These are phyloP conservation scores for Xiphophorus couchianus DNA, from an alignment of 2,113 vertebrate species.

Conservation along the genomic window DNA sequence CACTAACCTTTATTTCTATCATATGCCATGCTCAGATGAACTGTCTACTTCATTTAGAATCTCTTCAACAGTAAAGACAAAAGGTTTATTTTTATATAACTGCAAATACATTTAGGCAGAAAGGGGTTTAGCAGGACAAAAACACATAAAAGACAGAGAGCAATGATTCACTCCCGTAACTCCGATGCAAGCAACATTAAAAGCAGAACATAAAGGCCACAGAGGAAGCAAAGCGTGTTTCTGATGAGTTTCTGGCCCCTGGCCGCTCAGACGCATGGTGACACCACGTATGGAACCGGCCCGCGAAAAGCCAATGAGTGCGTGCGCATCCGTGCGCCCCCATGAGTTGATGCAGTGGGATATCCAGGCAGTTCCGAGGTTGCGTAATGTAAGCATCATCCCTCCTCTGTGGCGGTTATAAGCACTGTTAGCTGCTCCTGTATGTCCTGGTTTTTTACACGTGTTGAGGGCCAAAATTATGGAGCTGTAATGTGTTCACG, in stretches of 20 bases:
- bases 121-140: too few species aligned
- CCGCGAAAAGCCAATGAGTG: not conserved
- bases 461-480: not conserved
- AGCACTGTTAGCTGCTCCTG: not conserved
- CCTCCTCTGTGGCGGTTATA: not conserved
- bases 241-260: not conserved
- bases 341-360: slow-evolving; percentile 37
- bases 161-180: too few species aligned
- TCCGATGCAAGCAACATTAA: too few species aligned
- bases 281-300: slow-evolving; percentile 32
- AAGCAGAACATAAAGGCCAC: not conserved
- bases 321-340: not conserved
- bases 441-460: not conserved
- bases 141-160: too few species aligned
- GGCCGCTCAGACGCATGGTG: not conserved
- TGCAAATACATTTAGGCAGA: too few species aligned
- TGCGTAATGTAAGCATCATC: slow-evolving; percentile 31
- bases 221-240: not conserved
- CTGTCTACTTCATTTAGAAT: too few species aligned
- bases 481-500: not conserved
- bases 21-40: too few species aligned
- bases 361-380: slow-evolving; percentile 33
- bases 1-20: too few species aligned
- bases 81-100: too few species aligned
- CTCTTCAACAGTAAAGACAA: too few species aligned